A percentile compares a stretch with the other conserved stretches of the same genome.
phyloP scores from a whole-genome alignment of 2,888 invertebrate species.

The Cantharis rustica region DNA sequence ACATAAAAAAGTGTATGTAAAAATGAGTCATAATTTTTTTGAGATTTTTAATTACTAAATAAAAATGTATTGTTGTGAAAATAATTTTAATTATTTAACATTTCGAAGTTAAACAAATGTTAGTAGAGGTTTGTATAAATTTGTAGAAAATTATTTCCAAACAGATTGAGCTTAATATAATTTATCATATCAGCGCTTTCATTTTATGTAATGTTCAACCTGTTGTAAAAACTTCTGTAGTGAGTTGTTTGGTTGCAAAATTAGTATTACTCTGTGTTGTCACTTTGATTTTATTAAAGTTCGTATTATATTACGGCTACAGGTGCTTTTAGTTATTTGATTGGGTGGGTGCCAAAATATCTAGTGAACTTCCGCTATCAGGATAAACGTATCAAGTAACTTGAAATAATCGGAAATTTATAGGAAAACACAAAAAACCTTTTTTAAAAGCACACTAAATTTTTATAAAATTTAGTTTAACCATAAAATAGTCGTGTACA shows the following conservation, averaged over 20 bases:
- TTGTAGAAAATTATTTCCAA: not conserved
- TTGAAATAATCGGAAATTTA: not conserved
- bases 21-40: not conserved
- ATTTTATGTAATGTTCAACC: not conserved
- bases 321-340: conserved; percentile 1
- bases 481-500: not conserved
- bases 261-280: not conserved
- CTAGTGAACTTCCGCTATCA: not conserved
- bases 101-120: no score
- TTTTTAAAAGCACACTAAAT: not conserved
- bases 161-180: not conserved
- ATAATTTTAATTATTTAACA: no score
- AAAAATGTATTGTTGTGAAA: not conserved
- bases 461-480: not conserved
- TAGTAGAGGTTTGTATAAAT: no score
- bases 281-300: not conserved
- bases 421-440: not conserved
- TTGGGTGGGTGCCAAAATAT: not conserved
- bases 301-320: not conserved
- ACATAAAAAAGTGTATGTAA: not conserved
- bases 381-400: not conserved
- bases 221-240: not conserved
- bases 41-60: not conserved
- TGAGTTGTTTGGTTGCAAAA: not conserved
- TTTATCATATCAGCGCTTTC: not conserved